Evolutionary conservation across 35 echinoderm and acorn worm genomes (phyloP).

Genomic region (Ophioderma brevispina): DNA sequence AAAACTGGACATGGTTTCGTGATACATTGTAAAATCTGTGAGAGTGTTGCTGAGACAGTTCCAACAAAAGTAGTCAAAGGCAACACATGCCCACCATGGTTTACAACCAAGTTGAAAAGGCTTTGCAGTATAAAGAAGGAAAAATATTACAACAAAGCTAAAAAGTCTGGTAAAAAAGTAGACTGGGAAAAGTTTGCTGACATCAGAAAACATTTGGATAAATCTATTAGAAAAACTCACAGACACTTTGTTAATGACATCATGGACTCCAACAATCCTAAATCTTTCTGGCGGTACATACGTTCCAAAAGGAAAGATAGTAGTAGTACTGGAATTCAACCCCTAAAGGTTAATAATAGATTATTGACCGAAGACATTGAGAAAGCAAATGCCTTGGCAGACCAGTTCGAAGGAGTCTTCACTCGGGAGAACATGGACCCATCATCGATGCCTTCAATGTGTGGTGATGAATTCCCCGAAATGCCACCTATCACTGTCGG

Average conservation of each 20-base stretch:
- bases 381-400: conserved; percentile 26
- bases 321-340: conserved; percentile 3
- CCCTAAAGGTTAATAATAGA: conserved; percentile 6
- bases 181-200: conserved; percentile 27
- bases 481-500: neutral
- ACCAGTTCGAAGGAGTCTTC: conserved; percentile 1
- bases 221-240: neutral
- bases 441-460: neutral
- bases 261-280: neutral
- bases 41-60: conserved; percentile 9
- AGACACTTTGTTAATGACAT: conserved; percentile 9
- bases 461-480: neutral
- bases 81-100: conserved; percentile 12
- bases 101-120: conserved; percentile 31
- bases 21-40: conserved; percentile 18
- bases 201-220: neutral
- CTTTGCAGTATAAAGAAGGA: conserved; percentile 31
- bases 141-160: conserved; percentile 35
- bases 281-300: conserved; percentile 36
- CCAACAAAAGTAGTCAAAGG: neutral
- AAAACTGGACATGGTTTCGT: conserved; percentile 49
- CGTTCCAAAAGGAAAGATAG: neutral
- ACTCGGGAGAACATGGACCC: neutral
- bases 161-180: neutral
- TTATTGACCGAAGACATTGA: neutral